These are phyloP conservation scores for Calliopum simillimum DNA, from an alignment of 2,888 invertebrate genomes.

Conservation along the genomic window DNA sequence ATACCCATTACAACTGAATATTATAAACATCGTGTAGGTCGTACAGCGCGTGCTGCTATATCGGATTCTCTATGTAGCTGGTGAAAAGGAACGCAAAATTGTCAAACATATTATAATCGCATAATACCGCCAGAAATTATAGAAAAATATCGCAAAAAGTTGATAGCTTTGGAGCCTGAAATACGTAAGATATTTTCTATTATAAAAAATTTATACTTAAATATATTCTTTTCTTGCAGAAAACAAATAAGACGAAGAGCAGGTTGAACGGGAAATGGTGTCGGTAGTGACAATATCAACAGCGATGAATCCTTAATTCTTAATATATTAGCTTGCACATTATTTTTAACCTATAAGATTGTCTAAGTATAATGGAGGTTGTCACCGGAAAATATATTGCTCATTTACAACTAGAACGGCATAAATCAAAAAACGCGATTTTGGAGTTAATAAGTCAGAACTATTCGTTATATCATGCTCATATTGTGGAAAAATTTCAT, in stretches of 20 bases:
- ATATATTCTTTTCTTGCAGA: slow-evolving; percentile 60
- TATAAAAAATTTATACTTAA: background rate
- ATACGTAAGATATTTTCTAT: slow-evolving; percentile 70
- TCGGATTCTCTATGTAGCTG: slow-evolving; percentile 95
- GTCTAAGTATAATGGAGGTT: too few relatives aligned
- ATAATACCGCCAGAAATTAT: slow-evolving; percentile 90
- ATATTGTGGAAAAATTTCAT: too few relatives aligned
- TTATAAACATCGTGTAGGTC: slow-evolving; percentile 94
- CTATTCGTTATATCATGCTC: too few relatives aligned
- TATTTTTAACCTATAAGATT: too few relatives aligned
- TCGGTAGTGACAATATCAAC: too few relatives aligned
- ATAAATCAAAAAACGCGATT: too few relatives aligned
- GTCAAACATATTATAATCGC: slow-evolving; percentile 93
- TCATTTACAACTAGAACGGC: too few relatives aligned
- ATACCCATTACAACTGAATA: slow-evolving; percentile 95
- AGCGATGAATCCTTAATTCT: too few relatives aligned
- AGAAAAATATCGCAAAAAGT: slow-evolving; percentile 82
- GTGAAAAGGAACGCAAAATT: slow-evolving; percentile 90
- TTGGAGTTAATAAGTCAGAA: too few relatives aligned
- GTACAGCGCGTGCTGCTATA: slow-evolving; percentile 93
- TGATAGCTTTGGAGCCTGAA: slow-evolving; percentile 81
- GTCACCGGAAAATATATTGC: too few relatives aligned
- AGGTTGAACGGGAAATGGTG: slow-evolving; percentile 80
- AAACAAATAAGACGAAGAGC: slow-evolving; percentile 85
- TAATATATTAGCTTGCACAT: too few relatives aligned